phyloP scores from a whole-genome alignment of 2,113 vertebrate genomes.

The Nothocercus julius region DNA sequence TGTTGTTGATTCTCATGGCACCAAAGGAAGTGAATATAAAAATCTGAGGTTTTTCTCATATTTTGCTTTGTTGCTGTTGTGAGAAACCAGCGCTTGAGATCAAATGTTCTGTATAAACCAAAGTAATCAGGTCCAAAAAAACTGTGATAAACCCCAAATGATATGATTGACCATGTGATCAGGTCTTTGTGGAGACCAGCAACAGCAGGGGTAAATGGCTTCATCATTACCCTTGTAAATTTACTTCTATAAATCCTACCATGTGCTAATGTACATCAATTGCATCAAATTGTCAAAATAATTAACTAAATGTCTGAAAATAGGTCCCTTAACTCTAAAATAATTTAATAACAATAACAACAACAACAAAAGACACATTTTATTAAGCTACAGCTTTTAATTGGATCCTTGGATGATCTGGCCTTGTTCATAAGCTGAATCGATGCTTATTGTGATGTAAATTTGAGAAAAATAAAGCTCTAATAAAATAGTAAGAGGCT shows the following conservation, averaged over 20 bases:
- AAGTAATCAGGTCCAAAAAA: background rate
- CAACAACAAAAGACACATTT: background rate
- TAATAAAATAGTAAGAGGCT: background rate
- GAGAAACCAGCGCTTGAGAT: background rate
- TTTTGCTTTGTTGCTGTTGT: background rate
- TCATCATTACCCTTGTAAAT: slow-evolving; percentile 30
- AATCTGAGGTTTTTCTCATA: background rate
- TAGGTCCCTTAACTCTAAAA: background rate
- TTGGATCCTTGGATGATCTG: background rate
- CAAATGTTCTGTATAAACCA: background rate
- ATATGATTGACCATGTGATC: background rate
- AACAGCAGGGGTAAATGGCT: background rate
- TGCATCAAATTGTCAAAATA: background rate
- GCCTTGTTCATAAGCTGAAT: slow-evolving; percentile 4
- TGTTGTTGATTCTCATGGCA: background rate
- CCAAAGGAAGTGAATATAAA: background rate
- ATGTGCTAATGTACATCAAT: background rate
- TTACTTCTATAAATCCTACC: background rate
- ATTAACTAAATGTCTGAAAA: slow-evolving; percentile 17
- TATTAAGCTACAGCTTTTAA: slow-evolving; percentile 12
- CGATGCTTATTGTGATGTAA: background rate
- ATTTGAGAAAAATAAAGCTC: background rate
- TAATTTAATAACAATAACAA: background rate
- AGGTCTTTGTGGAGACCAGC: slow-evolving; percentile 6
- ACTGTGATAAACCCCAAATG: background rate